These are phyloP conservation scores for Megalops atlanticus DNA, from an alignment of 2,113 vertebrate genomes.

Conservation along the genomic window DNA sequence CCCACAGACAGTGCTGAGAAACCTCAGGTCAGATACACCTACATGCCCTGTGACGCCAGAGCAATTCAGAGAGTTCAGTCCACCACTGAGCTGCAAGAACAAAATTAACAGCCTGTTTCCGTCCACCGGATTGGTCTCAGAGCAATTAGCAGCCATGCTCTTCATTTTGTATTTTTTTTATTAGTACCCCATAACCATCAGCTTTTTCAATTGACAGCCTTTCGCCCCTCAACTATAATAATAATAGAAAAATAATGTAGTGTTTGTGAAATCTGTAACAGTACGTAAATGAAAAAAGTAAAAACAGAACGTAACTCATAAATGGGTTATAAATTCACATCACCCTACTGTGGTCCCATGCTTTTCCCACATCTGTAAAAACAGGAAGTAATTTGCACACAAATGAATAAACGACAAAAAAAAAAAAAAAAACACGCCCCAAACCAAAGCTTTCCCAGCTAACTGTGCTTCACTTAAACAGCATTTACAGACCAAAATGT, in stretches of 20 bases:
- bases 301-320: background rate
- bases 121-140: background rate
- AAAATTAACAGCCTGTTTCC: background rate
- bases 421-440: background rate
- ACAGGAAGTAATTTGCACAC: no score
- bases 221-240: no score
- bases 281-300: background rate
- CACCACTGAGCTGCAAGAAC: background rate
- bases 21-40: no score
- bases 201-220: background rate
- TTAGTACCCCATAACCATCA: background rate
- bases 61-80: background rate
- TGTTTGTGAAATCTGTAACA: conserved; percentile 21
- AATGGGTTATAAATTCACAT: background rate
- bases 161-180: background rate
- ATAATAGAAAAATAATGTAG: background rate
- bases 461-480: background rate
- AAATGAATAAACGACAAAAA: background rate
- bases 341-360: background rate
- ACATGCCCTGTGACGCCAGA: no score
- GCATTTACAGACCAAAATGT: background rate
- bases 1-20: no score
- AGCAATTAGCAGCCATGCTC: background rate
- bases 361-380: background rate
- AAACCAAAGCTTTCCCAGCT: background rate